phyloP scores from a whole-genome alignment of 2,888 invertebrate species.

The Sceliomorpha sp. region DNA sequence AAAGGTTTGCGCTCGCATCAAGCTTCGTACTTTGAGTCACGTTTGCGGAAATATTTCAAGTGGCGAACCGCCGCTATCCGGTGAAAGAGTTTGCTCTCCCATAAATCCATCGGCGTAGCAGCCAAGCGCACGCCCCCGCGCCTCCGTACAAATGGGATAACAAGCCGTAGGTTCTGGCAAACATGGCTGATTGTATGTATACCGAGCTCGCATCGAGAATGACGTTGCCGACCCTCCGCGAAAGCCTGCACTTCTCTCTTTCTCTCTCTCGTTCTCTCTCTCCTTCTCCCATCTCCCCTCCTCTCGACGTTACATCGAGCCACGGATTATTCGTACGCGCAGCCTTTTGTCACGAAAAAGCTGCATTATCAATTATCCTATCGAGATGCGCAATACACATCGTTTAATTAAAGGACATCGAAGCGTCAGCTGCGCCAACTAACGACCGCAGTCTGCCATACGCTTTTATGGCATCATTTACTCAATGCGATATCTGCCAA shows the following conservation, averaged over 20 bases:
- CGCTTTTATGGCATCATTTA: conserved; percentile 43
- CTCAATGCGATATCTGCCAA: conserved; percentile 14
- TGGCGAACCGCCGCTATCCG: conserved; percentile 39
- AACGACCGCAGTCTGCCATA: conserved; percentile 28
- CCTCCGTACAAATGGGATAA: conserved; percentile 65
- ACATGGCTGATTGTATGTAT: conserved; percentile 69
- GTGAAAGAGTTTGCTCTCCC: conserved; percentile 41
- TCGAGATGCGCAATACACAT: conserved; percentile 46
- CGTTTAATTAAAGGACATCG: conserved; percentile 49
- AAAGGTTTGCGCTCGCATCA: conserved; percentile 30
- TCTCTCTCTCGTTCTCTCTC: too few relatives aligned
- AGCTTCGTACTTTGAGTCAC: conserved; percentile 45
- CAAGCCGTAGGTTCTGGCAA: conserved; percentile 66
- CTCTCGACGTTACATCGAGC: conserved; percentile 39
- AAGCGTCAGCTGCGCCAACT: conserved; percentile 48
- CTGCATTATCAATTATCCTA: conserved; percentile 51
- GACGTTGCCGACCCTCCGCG: conserved; percentile 50
- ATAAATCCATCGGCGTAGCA: conserved; percentile 57
- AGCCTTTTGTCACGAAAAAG: conserved; percentile 45
- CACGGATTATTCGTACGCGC: conserved; percentile 44
- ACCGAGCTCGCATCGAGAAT: conserved; percentile 62
- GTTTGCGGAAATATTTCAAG: conserved; percentile 47
- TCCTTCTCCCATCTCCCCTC: too few relatives aligned
- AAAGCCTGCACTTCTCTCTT: too few relatives aligned
- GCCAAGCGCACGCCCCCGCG: conserved; percentile 44